phyloP scores from a whole-genome alignment of 35 echinoderm and acorn worm species.

The Lytechinus variegatus region DNA sequence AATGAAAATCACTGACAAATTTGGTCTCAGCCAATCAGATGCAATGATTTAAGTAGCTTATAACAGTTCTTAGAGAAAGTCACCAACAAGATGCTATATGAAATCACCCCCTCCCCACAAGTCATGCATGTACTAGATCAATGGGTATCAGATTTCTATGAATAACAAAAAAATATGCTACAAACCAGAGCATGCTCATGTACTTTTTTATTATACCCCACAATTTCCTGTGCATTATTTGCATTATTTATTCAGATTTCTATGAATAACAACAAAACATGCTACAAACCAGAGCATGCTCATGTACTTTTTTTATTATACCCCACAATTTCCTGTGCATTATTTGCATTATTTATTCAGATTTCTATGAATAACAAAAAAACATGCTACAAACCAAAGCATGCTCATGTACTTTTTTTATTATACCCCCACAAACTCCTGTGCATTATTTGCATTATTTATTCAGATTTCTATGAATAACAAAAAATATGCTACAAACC shows the following conservation, averaged over 20 bases:
- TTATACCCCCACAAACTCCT: background rate
- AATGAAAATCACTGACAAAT: no score
- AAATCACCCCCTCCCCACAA: no score
- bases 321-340: background rate
- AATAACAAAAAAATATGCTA: background rate
- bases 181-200: background rate
- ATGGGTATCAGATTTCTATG: background rate
- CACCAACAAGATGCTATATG: no score
- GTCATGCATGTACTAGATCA: no score
- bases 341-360: no score
- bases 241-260: no score
- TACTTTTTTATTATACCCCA: background rate
- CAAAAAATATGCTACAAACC: background rate
- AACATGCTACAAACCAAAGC: background rate
- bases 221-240: no score
- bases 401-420: background rate
- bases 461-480: background rate
- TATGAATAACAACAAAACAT: background rate
- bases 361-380: background rate
- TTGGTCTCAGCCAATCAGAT: no score
- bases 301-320: background rate
- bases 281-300: background rate
- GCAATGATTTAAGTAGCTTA: no score
- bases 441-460: no score
- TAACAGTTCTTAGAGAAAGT: no score